phyloP scores from a whole-genome alignment of 2,113 vertebrate genomes.

The Perca schrenkii region DNA sequence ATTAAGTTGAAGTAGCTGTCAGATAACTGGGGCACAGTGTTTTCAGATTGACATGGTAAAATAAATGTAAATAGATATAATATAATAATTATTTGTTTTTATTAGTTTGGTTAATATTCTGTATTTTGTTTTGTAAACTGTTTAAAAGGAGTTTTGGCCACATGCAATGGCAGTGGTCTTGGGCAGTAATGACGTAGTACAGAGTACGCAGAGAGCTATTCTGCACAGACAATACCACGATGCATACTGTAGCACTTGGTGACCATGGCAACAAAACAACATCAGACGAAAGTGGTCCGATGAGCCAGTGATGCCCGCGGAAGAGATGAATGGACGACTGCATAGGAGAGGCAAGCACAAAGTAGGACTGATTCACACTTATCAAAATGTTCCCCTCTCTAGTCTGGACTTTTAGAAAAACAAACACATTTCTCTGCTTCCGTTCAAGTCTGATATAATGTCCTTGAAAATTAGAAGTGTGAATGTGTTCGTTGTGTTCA shows the following conservation, averaged over 20 bases:
- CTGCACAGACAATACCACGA: conserved; percentile 70
- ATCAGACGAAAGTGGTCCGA: conserved; percentile 81
- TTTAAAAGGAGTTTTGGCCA: conserved; percentile 22
- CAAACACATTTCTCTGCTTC: neutral
- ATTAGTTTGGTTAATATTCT: neutral
- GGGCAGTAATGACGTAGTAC: conserved; percentile 38
- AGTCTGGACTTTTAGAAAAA: neutral
- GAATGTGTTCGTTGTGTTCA: conserved; percentile 25
- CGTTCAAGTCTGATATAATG: conserved; percentile 17
- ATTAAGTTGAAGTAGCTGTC: conserved; percentile 13
- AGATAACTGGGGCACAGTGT: neutral
- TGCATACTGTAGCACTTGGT: conserved; percentile 82
- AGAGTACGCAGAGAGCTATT: conserved; percentile 58
- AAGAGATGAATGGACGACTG: conserved; percentile 71
- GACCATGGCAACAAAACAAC: conserved; percentile 88
- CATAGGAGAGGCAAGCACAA: conserved; percentile 51
- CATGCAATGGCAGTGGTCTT: conserved; percentile 40
- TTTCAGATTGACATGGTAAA: neutral
- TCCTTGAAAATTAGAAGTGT: conserved; percentile 35
- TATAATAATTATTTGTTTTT: neutral
- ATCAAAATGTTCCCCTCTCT: conserved; percentile 11
- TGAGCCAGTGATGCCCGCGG: conserved; percentile 76
- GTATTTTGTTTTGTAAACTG: conserved; percentile 2
- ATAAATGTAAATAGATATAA: neutral
- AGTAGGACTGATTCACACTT: conserved; percentile 32